Base-by-base conservation (phyloP, 2,797 vertebrate species). In the Lutjanus campechanus region DNA sequence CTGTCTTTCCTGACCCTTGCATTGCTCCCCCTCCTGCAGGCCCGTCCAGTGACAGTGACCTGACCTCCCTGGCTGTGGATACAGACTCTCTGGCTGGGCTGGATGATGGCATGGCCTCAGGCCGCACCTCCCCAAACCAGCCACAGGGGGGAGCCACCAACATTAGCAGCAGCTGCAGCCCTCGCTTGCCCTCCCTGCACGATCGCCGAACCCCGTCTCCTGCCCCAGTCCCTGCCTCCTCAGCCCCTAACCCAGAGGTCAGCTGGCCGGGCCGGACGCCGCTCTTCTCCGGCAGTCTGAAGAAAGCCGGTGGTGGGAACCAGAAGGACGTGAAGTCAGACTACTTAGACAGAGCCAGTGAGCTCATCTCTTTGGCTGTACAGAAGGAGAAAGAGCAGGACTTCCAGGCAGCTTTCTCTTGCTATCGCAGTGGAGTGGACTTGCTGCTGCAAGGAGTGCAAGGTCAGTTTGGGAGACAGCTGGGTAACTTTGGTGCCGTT, bases 31-130 rank as follows among this genome's bases (percentile, higher is more conserved):
- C 53, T 25, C 43, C 16, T 36, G 29, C 88, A 99, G 98, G 97
- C 69, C 95, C 96, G 47, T 98, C 97, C 88, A 97, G 97, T 84
- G 97, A 98, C 91, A 97, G 97, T 0, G 97, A 99, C 91, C 89
- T 97, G 92, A 93, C 96, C 82, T 99, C 97, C 73, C 92, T 97
- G 77, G 96, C 95, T 55, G 95, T 98, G 0, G 98, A 99, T 83
- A 92, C 94, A 70, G 97, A 99, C 90, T 98, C 97, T 90, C 92
- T 98, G 77, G 93, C 95, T 0, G 97, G 96, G 73, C 70, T 97
- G 80, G 97, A 98, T 69, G 97, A 99, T 99, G 98, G 98, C 96
- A 98, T 98, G 98, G 97, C 97, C 96, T 99, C 97, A 91, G 96
- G 95, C 80, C 95, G 96, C 77, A 95, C 94, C 87, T 99, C 98